Base-by-base conservation (phyloP, 1,140 invertebrate genomes). In the Drosophila malerkotliana region DNA sequence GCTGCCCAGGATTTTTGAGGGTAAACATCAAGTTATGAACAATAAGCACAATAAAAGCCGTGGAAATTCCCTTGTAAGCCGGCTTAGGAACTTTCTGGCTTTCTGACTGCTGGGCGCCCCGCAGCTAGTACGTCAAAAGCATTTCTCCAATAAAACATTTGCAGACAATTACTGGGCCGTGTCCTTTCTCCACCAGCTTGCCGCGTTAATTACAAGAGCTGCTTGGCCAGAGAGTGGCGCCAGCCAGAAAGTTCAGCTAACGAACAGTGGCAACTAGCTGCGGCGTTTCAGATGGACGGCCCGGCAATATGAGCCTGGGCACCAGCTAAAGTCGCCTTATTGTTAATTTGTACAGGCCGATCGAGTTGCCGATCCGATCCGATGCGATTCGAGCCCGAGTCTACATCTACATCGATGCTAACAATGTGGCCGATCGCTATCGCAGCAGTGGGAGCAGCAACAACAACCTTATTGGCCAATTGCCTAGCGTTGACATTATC, bases 401-500 rank as follows among this genome's bases (percentile, higher is more conserved):
- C 18, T 18, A 85, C 82, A 85, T 85, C 82, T 82, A 82, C 83
- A 88, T 88, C 73, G 79, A 59, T 71, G 75, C 47, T 68, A 74
- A 76, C 83, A 88, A 88, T 88, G 83, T 88, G 80, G 68, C 66
- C 72, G 83, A 88, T 88, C 79, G 72, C 87, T 88, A 88, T 88
- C 83, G 75, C 51, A 58, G 44, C 60, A 54, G 30, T 62, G 10
- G n/a, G 44, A 53, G 7, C 62, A 60, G 8, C 28, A 71, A 21
- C 69, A 87, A 83, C 83, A 82, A 79, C 77, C 79, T 88, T 87
- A 88, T 87, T 88, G 83, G 83, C 83, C 83, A 87, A 87, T 88
- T 88, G 83, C 84, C 84, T 88, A 88, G 83, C 83, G 83, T 88
- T 88, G 83, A 88, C 83, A 88, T 88, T 88, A 88, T 88, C 83